Evolutionary conservation across 2,113 vertebrate genomes (phyloP), one percentile per base, ranked within the genome.

Genomic region (Epinephelus cyanopodus): DNA sequence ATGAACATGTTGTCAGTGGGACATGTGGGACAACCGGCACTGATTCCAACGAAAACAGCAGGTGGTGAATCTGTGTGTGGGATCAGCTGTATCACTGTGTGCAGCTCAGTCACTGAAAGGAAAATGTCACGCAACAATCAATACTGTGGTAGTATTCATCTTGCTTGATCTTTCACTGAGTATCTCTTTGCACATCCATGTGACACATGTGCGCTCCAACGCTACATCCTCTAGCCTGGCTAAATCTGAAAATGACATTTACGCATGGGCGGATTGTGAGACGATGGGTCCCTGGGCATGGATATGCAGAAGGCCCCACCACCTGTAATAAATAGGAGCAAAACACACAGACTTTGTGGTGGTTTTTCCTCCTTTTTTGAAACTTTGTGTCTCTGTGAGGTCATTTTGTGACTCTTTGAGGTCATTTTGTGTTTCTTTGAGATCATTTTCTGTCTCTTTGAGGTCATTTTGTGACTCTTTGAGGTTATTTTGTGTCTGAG

Each of bases 1-100:
- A 88, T 87, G 47, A 87, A 81, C 81, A 73, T 66, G 76, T 42
- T 57, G 78, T 73, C 70, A 67, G 70, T 53, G 33, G 65, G 63
- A 10, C 86, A 60, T 77, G 77, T 72, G 88, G 67, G 80, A 68
- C 82, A 47, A 37, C 23, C 61, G 18, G 69, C 74, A 23, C 81
- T 54, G 87, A 69, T 68, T 79, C 80, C 60, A 17, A 23, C 58
- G 29, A 4, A 18, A 85, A 52, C 67, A 75, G 86, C 84, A 81
- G 57, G 85, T 77, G 82, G 73, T 68, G 76, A 63, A 67, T 77
- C 15, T 52, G 78, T 67, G 60, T 66, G 74, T 61, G 85, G n/a
- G 85, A 82, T 86, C 81, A 58, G 77, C 54, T 76, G 69, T 4
- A 63, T 75, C 48, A 48, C 67, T 62, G 53, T 13, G 25, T 21